Percentiles rank a stretch among this genome's conserved stretches.
Conservation (phyloP, 2,888 invertebrate genomes). For the Drosophila prolongata region DNA sequence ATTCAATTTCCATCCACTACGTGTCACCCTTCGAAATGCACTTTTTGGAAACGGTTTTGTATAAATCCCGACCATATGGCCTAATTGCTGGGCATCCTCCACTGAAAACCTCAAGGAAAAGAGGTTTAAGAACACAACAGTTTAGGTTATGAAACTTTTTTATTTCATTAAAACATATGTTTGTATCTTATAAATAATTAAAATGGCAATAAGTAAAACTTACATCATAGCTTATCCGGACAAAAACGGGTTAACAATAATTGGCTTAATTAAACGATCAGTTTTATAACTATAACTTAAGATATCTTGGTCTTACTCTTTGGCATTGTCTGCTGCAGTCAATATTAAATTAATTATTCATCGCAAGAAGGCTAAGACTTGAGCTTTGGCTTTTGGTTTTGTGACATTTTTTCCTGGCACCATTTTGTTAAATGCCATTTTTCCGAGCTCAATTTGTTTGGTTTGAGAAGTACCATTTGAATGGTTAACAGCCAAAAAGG, state of each 20-base stretch:
- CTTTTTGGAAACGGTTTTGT: constrained; percentile 54
- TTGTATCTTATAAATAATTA: background rate
- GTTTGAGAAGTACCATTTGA: constrained; percentile 60
- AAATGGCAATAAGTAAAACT: background rate
- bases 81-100: constrained; percentile 30
- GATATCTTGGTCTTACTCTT: constrained; percentile 27
- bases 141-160: background rate
- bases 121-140: background rate
- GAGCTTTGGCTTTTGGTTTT: background rate
- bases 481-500: constrained; percentile 48
- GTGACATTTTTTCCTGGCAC: background rate
- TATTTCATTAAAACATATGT: background rate
- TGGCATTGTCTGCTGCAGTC: constrained; percentile 50
- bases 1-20: constrained; percentile 56
- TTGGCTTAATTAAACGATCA: background rate
- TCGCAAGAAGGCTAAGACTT: background rate
- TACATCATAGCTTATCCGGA: background rate
- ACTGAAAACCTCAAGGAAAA: background rate
- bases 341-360: background rate
- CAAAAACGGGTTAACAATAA: no score
- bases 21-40: constrained; percentile 51
- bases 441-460: constrained; percentile 32
- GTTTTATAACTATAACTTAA: background rate
- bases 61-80: constrained; percentile 51
- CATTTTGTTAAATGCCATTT: background rate